A percentile compares a stretch with the other conserved stretches of the same genome.
phyloP scores from a whole-genome alignment of 2,888 invertebrate genomes.

The Disparrhopalites patrizii region DNA sequence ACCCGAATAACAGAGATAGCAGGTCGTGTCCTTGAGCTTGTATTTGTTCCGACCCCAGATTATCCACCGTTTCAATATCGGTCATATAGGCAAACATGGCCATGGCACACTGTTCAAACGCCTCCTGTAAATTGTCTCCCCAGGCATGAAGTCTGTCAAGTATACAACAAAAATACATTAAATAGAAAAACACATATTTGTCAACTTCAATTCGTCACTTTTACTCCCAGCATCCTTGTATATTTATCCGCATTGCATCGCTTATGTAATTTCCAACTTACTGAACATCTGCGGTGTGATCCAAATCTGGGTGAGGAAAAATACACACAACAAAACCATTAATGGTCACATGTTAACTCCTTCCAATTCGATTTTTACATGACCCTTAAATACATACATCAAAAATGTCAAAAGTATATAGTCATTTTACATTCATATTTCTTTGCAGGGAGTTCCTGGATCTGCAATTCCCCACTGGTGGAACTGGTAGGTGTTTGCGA shows the following conservation, averaged over 20 bases:
- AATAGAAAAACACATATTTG: too few relatives aligned
- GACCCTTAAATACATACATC: too few relatives aligned
- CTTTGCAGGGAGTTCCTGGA: slow-evolving; percentile 40
- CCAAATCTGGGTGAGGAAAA: slow-evolving; percentile 83
- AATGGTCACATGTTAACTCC: neutral
- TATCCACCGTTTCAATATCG: slow-evolving; percentile 74
- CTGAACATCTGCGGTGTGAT: slow-evolving; percentile 99
- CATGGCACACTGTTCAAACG: slow-evolving; percentile 90
- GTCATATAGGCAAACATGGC: slow-evolving; percentile 99
- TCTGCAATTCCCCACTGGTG: slow-evolving; percentile 21
- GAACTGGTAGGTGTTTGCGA: slow-evolving; percentile 24
- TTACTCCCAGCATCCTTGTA: too few relatives aligned
- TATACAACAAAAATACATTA: neutral
- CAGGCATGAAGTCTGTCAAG: slow-evolving; percentile 78
- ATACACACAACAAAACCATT: slow-evolving; percentile 13
- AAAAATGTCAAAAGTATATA: neutral
- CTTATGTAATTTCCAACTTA: slow-evolving; percentile 58
- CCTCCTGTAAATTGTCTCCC: slow-evolving; percentile 80
- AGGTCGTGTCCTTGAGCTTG: slow-evolving; percentile 87
- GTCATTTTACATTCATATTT: slow-evolving; percentile 46
- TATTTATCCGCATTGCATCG: too few relatives aligned
- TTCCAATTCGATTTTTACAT: neutral
- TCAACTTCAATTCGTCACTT: neutral
- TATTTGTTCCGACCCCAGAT: slow-evolving; percentile 71
- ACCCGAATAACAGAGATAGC: slow-evolving; percentile 81